Evolutionary conservation across 1,140 invertebrate genomes (phyloP).

Genomic region (Vanessa atalanta): DNA sequence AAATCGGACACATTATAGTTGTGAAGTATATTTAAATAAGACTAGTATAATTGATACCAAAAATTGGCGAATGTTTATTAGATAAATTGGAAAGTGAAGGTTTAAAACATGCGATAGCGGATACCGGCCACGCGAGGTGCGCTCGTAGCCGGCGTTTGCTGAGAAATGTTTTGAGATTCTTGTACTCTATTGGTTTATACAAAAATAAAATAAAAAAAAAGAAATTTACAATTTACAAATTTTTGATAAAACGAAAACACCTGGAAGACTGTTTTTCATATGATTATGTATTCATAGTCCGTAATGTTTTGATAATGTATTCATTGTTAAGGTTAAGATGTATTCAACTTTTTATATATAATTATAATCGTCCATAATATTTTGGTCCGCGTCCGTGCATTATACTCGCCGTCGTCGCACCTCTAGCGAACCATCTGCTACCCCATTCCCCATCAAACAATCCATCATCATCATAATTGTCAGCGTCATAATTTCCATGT

Average conservation of each 20-base stretch:
- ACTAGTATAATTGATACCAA: constrained; percentile 59
- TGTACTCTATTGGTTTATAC: constrained; percentile 63
- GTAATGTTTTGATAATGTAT: constrained; percentile 77
- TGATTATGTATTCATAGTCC: constrained; percentile 73
- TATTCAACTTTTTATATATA: constrained; percentile 36
- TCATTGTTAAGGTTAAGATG: constrained; percentile 67
- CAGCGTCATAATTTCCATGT: neutral
- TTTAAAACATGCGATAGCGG: too few relatives aligned
- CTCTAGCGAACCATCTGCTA: constrained; percentile 36
- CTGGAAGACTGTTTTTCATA: constrained; percentile 77
- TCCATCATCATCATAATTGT: constrained; percentile 2
- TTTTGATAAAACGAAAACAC: constrained; percentile 72
- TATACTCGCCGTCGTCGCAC: constrained; percentile 33
- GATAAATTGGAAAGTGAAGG: constrained; percentile 44
- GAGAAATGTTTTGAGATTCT: constrained; percentile 65
- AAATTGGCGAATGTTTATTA: constrained; percentile 57
- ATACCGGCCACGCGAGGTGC: neutral
- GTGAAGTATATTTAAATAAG: constrained; percentile 35
- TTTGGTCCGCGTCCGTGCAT: constrained; percentile 34
- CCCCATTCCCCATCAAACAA: constrained; percentile 3
- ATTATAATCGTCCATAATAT: constrained; percentile 34
- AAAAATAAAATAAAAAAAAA: constrained; percentile 50
- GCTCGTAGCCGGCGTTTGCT: constrained; percentile 36
- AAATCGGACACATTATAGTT: constrained; percentile 32
- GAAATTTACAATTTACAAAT: constrained; percentile 78